Evolutionary conservation across 2,888 invertebrate species (phyloP).

Genomic region (Automeris io): DNA sequence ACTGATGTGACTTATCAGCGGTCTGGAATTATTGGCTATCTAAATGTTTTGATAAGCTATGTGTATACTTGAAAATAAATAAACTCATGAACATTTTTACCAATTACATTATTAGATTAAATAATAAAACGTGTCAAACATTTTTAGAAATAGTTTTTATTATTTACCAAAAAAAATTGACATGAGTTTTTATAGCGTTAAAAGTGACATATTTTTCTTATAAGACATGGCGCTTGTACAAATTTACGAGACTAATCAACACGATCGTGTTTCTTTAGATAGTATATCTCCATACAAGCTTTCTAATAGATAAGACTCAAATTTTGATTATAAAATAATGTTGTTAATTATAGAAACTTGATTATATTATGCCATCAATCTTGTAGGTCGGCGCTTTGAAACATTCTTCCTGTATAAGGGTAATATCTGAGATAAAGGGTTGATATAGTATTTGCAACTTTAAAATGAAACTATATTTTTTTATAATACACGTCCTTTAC

Average conservation of each 20-base stretch:
- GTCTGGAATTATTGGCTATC: too few relatives aligned
- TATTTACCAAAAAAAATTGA: neutral
- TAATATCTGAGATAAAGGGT: slow-evolving; percentile 2
- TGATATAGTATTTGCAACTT: too few relatives aligned
- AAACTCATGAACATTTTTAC: too few relatives aligned
- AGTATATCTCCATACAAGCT: slow-evolving; percentile 66
- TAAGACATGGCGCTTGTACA: slow-evolving; percentile 34
- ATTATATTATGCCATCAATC: slow-evolving; percentile 72
- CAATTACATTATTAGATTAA: too few relatives aligned
- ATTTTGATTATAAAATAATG: slow-evolving; percentile 68
- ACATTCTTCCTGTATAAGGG: slow-evolving; percentile 18
- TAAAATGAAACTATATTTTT: too few relatives aligned
- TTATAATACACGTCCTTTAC: too few relatives aligned
- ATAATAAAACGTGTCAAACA: too few relatives aligned
- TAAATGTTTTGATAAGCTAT: too few relatives aligned
- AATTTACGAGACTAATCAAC: slow-evolving; percentile 49
- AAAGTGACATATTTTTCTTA: slow-evolving; percentile 42
- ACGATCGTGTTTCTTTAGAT: slow-evolving; percentile 58
- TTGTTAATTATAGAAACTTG: slow-evolving; percentile 60
- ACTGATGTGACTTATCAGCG: too few relatives aligned
- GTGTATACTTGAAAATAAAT: too few relatives aligned
- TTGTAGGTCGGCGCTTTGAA: slow-evolving; percentile 49
- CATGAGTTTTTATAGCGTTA: slow-evolving; percentile 7
- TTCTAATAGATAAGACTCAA: slow-evolving; percentile 68
- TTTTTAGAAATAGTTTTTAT: too few relatives aligned